Evolutionary conservation across 2,888 invertebrate species (phyloP).

Genomic region (Ormia ochracea): DNA sequence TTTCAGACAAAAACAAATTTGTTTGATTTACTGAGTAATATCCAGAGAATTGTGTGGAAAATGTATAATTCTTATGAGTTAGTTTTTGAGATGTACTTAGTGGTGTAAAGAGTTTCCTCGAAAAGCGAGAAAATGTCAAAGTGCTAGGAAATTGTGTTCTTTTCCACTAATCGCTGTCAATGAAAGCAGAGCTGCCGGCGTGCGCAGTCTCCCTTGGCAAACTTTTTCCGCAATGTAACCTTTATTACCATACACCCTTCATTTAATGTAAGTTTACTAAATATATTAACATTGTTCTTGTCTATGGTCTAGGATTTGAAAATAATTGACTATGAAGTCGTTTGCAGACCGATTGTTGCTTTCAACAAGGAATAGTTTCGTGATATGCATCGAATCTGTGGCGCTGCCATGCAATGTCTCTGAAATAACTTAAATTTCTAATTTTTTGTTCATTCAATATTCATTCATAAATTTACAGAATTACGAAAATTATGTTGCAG

Average conservation of each 20-base stretch:
- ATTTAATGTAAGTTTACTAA: not conserved
- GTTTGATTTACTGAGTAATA: not conserved
- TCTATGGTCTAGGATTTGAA: not conserved
- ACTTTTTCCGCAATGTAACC: conserved; percentile 33
- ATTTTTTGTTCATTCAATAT: too few species aligned
- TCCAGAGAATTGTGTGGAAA: not conserved
- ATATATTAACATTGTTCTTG: not conserved
- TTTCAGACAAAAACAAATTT: not conserved
- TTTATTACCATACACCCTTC: conserved; percentile 26
- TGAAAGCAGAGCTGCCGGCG: conserved; percentile 40
- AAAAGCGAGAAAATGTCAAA: conserved; percentile 47
- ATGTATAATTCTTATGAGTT: not conserved
- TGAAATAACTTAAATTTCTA: too few species aligned
- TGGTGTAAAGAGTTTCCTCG: not conserved
- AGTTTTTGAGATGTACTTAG: not conserved
- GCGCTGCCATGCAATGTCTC: too few species aligned
- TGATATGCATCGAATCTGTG: too few species aligned
- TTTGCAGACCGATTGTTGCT: not conserved
- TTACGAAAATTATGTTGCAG: too few species aligned
- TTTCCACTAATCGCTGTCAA: not conserved
- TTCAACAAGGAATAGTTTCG: not conserved
- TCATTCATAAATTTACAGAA: too few species aligned
- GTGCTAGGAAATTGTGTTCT: conserved; percentile 66
- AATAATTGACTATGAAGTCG: conserved; percentile 13
- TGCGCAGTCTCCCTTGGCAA: conserved; percentile 44